phyloP scores from a whole-genome alignment of 1,140 invertebrate genomes.

The Delia radicum region DNA sequence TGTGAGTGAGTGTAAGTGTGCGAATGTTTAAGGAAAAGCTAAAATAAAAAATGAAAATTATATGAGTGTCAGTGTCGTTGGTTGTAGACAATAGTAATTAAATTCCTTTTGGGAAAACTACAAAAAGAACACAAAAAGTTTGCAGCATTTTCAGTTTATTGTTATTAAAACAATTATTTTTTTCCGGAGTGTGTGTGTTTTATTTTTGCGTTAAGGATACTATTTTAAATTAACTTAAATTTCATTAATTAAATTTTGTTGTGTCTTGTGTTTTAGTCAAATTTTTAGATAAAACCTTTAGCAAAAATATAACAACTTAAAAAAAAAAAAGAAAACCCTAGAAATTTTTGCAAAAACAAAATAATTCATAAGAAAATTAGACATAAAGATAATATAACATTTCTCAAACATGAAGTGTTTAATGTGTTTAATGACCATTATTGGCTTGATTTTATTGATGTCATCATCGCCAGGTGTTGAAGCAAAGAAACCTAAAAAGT shows the following conservation, averaged over 20 bases:
- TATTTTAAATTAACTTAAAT: background rate
- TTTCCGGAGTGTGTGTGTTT: background rate
- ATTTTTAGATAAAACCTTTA: no score
- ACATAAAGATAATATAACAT: background rate
- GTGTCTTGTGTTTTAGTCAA: no score
- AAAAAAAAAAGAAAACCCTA: background rate
- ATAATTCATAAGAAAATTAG: background rate
- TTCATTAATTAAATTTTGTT: background rate
- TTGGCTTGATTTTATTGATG: constrained; percentile 50
- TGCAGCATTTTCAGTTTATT: background rate
- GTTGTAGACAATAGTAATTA: constrained; percentile 18
- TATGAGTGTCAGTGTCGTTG: constrained; percentile 21
- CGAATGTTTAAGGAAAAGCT: background rate
- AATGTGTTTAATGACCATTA: constrained; percentile 46
- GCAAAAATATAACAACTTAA: no score
- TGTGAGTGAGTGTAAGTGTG: constrained; percentile 1
- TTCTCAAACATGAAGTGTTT: constrained; percentile 42
- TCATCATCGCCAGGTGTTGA: constrained; percentile 48
- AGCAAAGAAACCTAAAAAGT: constrained; percentile 52
- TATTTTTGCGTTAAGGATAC: background rate
- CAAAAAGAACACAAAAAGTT: no score
- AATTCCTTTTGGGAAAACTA: constrained; percentile 19
- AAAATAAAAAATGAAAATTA: background rate
- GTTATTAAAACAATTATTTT: background rate
- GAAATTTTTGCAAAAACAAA: background rate